phyloP scores from a whole-genome alignment of 2,888 invertebrate species.

The Brachylomia viminalis region DNA sequence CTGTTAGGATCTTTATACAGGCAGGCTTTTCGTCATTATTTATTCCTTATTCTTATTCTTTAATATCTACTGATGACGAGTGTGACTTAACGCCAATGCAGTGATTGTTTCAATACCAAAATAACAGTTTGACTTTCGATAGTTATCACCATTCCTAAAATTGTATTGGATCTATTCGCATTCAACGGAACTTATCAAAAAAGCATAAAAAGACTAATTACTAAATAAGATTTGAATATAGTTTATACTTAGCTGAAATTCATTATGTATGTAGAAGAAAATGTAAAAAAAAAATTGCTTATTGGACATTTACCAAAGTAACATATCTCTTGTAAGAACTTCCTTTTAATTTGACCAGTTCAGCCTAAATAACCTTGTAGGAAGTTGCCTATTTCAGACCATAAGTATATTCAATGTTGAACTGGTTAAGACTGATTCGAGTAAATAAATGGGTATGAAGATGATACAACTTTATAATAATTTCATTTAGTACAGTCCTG shows the following conservation, averaged over 20 bases:
- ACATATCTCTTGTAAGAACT: slow-evolving; percentile 9
- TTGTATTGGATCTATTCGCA: slow-evolving; percentile 1
- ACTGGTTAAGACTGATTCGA: slow-evolving; percentile 18
- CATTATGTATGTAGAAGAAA: not conserved
- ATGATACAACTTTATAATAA: not conserved
- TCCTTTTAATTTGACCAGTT: not conserved
- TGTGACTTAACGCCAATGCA: not conserved
- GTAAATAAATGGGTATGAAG: not conserved
- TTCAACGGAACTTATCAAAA: slow-evolving; percentile 11
- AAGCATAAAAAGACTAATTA: slow-evolving; percentile 49
- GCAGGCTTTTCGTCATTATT: not conserved
- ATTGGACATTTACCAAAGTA: not conserved
- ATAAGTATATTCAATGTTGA: not conserved
- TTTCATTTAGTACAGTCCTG: not conserved
- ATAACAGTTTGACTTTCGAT: slow-evolving; percentile 1
- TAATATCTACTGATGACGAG: not conserved
- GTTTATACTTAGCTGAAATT: not conserved
- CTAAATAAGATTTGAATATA: slow-evolving; percentile 29
- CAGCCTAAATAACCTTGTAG: not conserved
- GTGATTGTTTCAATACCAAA: not conserved
- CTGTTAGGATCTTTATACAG: not conserved
- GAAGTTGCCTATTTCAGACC: not conserved
- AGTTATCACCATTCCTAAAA: not conserved
- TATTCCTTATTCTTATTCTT: not conserved
- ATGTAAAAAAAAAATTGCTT: not conserved